phyloP scores from a whole-genome alignment of 2,113 vertebrate genomes.

The Myanophis thanlyinensis region DNA sequence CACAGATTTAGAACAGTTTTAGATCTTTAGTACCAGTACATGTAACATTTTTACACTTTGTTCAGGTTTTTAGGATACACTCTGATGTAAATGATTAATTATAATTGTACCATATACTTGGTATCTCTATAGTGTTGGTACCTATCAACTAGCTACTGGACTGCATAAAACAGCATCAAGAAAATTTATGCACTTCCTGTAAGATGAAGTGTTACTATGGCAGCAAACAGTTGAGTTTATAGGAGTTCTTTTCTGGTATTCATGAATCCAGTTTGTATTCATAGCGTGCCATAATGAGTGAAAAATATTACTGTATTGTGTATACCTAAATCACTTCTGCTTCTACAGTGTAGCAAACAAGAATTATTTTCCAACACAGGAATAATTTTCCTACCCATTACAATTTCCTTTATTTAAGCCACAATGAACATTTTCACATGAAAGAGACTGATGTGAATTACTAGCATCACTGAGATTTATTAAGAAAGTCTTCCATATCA shows the following conservation, averaged over 20 bases:
- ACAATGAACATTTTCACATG: background rate
- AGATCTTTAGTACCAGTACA: background rate
- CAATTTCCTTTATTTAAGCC: background rate
- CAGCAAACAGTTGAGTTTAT: conserved; percentile 15
- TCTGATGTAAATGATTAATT: background rate
- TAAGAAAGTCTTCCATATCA: background rate
- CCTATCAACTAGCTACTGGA: background rate
- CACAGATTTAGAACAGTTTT: background rate
- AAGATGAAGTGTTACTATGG: conserved; percentile 13
- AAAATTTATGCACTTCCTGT: conserved; percentile 8
- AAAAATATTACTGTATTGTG: conserved; percentile 8
- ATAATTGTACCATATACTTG: background rate
- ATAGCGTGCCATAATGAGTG: conserved; percentile 22
- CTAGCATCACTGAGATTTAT: background rate
- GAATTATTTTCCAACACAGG: conserved; percentile 3
- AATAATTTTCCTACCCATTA: background rate
- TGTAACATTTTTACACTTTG: background rate
- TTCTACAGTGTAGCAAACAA: background rate
- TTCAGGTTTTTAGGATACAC: background rate
- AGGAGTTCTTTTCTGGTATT: conserved; percentile 17
- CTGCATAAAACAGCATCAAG: background rate
- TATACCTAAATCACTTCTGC: conserved; percentile 14
- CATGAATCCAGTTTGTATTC: conserved; percentile 11
- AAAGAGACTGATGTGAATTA: background rate
- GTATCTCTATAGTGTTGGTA: background rate